These are phyloP conservation scores for Epicampocera succincta DNA, from an alignment of 2,888 invertebrate genomes.

Conservation along the genomic window DNA sequence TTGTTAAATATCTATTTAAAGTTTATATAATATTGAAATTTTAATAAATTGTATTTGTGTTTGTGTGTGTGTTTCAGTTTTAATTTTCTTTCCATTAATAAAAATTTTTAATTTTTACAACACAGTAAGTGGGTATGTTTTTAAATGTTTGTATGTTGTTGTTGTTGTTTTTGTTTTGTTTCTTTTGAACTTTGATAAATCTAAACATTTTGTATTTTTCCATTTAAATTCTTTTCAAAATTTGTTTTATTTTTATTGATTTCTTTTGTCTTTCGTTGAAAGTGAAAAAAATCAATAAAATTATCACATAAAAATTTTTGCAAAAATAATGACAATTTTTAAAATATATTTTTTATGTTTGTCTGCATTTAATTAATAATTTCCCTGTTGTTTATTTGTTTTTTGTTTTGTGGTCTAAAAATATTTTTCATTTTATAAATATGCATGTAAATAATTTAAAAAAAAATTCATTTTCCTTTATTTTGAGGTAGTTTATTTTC, in stretches of 20 bases:
- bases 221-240: constrained; percentile 2
- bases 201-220: constrained; percentile 41
- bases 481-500: constrained; percentile 63
- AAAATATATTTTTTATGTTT: constrained; percentile 20
- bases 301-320: constrained; percentile 65
- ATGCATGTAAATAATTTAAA: not conserved
- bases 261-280: constrained; percentile 48
- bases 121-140: constrained; percentile 56
- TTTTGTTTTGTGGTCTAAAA: not conserved
- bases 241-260: constrained; percentile 48
- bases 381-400: constrained; percentile 24
- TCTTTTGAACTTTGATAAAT: constrained; percentile 45
- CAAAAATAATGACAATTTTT: constrained; percentile 39
- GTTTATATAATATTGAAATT: constrained; percentile 13
- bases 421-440: constrained; percentile 14
- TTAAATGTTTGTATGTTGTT: constrained; percentile 50
- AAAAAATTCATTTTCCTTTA: constrained; percentile 18
- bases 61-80: too few species aligned
- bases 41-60: constrained; percentile 57
- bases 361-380: constrained; percentile 43
- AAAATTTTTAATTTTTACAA: constrained; percentile 67
- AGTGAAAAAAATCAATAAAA: constrained; percentile 58
- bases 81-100: constrained; percentile 43
- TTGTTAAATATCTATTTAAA: too few species aligned
- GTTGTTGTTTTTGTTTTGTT: too few species aligned